phyloP scores from a whole-genome alignment of 2,113 vertebrate species.

The Notarius lentiginosus region DNA sequence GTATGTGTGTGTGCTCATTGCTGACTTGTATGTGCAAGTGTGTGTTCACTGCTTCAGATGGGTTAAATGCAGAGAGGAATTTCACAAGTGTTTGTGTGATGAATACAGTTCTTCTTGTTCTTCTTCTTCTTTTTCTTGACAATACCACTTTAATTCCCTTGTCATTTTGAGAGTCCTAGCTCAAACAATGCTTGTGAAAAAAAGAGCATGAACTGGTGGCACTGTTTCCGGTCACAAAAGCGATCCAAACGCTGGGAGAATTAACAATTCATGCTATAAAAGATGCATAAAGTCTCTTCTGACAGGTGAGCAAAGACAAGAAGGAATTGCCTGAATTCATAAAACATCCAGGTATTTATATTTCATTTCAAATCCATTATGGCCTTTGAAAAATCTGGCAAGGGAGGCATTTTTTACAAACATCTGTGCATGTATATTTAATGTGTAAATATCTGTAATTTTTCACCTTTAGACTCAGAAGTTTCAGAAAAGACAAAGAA shows the following conservation, averaged over 20 bases:
- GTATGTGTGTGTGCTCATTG: too few relatives aligned
- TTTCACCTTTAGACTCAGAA: background rate
- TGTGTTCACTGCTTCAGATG: too few relatives aligned
- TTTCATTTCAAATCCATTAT: constrained; percentile 25
- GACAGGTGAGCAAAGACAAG: background rate
- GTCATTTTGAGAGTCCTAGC: background rate
- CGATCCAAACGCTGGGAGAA: background rate
- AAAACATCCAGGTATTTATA: constrained; percentile 35
- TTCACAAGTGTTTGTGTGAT: too few relatives aligned
- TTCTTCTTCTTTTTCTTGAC: too few relatives aligned
- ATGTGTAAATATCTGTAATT: background rate
- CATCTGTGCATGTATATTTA: background rate
- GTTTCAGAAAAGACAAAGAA: background rate
- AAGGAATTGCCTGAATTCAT: constrained; percentile 10
- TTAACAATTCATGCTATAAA: constrained; percentile 27
- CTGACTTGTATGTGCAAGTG: too few relatives aligned
- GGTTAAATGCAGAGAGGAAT: too few relatives aligned
- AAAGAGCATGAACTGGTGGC: background rate
- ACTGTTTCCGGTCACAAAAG: background rate
- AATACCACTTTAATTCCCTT: background rate
- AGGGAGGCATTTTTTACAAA: constrained; percentile 5
- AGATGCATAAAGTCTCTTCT: background rate
- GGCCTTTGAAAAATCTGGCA: background rate
- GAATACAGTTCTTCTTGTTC: too few relatives aligned
- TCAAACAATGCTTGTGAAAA: background rate